phyloP scores from a whole-genome alignment of 2,888 invertebrate species.

The Stenichneumon culpator region DNA sequence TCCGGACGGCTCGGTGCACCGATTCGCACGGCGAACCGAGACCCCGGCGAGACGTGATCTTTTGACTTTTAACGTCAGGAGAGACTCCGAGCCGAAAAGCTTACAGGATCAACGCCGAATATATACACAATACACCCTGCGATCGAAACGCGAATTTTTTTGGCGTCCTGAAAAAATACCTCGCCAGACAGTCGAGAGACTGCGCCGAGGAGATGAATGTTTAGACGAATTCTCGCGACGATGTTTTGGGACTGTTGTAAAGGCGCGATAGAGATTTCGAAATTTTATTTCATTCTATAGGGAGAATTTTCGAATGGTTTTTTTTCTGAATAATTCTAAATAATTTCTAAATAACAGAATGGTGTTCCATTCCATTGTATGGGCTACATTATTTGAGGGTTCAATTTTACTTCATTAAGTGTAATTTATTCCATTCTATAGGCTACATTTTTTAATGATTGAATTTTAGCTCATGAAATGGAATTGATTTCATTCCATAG shows the following conservation, averaged over 20 bases:
- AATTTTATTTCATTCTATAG: no score
- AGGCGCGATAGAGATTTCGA: no score
- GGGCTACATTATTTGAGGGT: no score
- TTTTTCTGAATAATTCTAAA: no score
- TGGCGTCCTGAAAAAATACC: conserved; percentile 35
- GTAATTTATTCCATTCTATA: no score
- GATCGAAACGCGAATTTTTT: not conserved
- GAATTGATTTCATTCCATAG: no score
- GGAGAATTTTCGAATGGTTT: no score
- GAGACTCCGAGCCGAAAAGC: conserved; percentile 20
- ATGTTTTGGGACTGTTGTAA: not conserved
- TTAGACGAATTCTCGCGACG: conserved; percentile 15
- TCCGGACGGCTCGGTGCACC: conserved; percentile 42
- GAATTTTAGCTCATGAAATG: no score
- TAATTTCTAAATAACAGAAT: no score
- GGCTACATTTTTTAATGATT: no score
- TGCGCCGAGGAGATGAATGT: not conserved
- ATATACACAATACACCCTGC: conserved; percentile 16
- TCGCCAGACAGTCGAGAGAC: conserved; percentile 4
- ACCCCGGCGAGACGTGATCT: conserved; percentile 25
- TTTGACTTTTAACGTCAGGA: conserved; percentile 50
- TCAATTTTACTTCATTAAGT: no score
- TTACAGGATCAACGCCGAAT: conserved; percentile 37
- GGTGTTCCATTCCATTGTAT: no score
- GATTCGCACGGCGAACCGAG: conserved; percentile 45